Evolutionary conservation across 2,113 vertebrate species (phyloP), one percentile per base, ranked within the genome.

Genomic region (Falco punctatus): DNA sequence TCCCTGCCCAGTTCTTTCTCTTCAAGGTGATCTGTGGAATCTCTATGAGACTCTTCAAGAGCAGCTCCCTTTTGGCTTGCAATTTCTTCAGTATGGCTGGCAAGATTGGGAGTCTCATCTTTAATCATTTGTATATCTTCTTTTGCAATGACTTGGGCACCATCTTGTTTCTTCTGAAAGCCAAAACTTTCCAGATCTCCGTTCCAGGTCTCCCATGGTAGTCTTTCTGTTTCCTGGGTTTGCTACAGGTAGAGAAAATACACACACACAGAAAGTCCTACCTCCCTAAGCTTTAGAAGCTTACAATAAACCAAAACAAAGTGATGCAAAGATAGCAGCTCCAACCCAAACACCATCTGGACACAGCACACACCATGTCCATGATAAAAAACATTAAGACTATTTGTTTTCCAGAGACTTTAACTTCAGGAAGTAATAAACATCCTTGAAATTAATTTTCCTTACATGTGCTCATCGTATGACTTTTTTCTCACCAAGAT

Each of bases 201-300:
- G 0, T 70, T 94, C 93, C 88, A 66, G 49, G 15, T 51, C 10
- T 83, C 92, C 89, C 81, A 88, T 10, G 35, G 42, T 6, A 62
- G 22, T 38, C 66, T 70, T 84, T 40, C 61, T 52, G 91, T 80
- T 88, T 69, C 58, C 27, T 74, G 89, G 22, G 26, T 83, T 80
- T 94, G 65, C 97, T 97, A n/a, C 12, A 90, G 55, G 35, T 85
- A 70, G 26, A 82, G 17, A 64, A 92, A 88, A 94, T 9, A 83
- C 11, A 92, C 8, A 74, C 20, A 62, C 32, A 16, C 11, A 84
- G 35, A 48, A 86, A 89, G 52, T 78, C 24, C 59, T 15, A 72
- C 48, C 73, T 85, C 40, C 40, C 61, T 7, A 35, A 91, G 73
- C 52, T 86, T 86, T 87, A 64, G 20, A 90, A 38, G 46, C 40